Conservation (phyloP, 2,797 vertebrate genomes). For the Falco columbarius region DNA sequence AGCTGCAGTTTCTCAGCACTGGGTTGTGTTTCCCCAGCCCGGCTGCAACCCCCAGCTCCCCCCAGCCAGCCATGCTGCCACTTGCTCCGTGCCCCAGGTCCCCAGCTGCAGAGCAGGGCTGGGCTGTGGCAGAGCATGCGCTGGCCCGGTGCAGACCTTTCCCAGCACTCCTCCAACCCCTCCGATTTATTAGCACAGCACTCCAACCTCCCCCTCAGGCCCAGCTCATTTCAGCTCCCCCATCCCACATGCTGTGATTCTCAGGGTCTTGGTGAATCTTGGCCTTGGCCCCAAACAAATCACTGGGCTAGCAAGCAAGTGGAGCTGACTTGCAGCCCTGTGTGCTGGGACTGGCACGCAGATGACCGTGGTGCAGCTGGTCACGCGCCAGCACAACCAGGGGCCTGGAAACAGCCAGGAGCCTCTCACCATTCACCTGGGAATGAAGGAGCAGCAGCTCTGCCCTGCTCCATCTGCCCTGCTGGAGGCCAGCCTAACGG, state of each 20-base stretch:
- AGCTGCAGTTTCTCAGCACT: background rate
- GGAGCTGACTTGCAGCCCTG: background rate
- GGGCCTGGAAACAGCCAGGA: background rate
- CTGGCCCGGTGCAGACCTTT: background rate
- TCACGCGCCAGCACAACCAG: background rate
- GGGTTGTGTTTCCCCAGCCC: background rate
- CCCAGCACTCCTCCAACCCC: no score
- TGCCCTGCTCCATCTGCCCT: background rate
- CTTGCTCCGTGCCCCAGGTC: background rate
- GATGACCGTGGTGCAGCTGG: background rate
- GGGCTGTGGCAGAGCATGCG: background rate
- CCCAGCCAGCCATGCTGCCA: accelerated
- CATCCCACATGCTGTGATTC: background rate
- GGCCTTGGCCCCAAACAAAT: background rate
- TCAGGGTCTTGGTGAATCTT: background rate
- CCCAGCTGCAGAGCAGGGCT: background rate
- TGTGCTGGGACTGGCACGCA: background rate
- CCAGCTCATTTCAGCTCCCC: background rate
- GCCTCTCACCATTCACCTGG: background rate
- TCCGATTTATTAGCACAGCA: no score
- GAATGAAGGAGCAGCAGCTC: background rate
- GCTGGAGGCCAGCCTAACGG: background rate
- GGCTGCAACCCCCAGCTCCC: background rate
- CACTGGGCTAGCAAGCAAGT: background rate
- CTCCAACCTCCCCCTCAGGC: no score